Evolutionary conservation across 2,888 invertebrate genomes (phyloP).

Genomic region (Dryobota labecula): DNA sequence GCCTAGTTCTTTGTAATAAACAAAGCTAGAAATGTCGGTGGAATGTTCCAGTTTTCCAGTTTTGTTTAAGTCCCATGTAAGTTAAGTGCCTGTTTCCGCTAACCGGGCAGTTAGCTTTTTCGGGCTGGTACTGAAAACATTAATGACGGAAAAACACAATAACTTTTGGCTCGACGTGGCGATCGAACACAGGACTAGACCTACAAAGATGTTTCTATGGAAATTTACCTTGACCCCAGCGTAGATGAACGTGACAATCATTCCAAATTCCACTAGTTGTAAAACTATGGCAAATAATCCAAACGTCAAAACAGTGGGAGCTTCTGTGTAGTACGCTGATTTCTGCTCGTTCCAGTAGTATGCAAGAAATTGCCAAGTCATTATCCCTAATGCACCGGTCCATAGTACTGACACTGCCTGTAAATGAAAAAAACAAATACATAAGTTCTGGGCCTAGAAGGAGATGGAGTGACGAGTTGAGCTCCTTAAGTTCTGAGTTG

Average conservation of each 20-base stretch:
- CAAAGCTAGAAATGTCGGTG: no score
- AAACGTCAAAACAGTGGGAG: not conserved
- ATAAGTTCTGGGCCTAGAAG: no score
- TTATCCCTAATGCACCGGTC: not conserved
- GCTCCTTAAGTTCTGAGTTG: no score
- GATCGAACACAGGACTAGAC: not conserved
- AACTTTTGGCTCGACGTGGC: not conserved
- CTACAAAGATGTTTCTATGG: not conserved
- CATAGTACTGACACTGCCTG: constrained; percentile 38
- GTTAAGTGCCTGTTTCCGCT: not conserved
- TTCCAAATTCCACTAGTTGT: constrained; percentile 37
- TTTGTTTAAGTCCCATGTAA: not conserved
- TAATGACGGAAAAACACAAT: not conserved
- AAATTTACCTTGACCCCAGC: constrained; percentile 30
- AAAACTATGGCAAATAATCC: not conserved
- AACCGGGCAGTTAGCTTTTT: no score
- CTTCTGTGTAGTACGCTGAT: not conserved
- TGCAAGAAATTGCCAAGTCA: not conserved
- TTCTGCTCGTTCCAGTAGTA: not conserved
- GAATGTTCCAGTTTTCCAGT: no score
- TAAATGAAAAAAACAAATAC: not conserved
- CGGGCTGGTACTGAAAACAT: not conserved
- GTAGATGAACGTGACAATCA: constrained; percentile 33
- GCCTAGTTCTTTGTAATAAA: no score
- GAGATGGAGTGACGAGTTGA: not conserved